Conservation (phyloP, 2,113 vertebrate species). For the Erpornis zantholeuca region DNA sequence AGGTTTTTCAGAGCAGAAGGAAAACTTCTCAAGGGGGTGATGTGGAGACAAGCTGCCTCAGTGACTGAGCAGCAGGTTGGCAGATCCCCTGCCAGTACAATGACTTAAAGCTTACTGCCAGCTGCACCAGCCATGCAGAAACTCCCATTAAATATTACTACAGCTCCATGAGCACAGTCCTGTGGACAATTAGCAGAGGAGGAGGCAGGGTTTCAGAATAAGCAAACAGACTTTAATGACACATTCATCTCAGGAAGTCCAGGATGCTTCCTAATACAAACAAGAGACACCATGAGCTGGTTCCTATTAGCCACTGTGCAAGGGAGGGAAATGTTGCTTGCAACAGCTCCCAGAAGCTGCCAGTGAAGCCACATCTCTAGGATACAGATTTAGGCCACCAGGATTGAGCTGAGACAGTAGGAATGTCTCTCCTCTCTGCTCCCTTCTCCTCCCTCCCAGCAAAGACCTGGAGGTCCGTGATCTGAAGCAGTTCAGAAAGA, state of each 20-base stretch:
- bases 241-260: neutral
- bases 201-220: neutral
- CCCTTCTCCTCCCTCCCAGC: neutral
- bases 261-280: neutral
- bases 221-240: neutral
- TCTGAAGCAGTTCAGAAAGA: neutral
- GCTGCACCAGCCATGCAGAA: constrained; percentile 46
- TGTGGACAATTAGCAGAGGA: neutral
- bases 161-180: constrained; percentile 13
- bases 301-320: neutral
- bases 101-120: neutral
- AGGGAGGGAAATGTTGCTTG: neutral
- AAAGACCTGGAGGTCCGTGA: neutral
- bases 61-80: neutral
- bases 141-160: constrained; percentile 27
- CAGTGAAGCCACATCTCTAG: neutral
- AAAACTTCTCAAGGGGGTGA: neutral
- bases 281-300: neutral
- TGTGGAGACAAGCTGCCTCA: neutral
- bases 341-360: neutral
- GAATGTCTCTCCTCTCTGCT: neutral
- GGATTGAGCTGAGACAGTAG: neutral
- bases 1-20: neutral
- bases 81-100: neutral
- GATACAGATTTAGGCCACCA: neutral